Conservation (phyloP, 2,113 vertebrate genomes). For the Podilymbus podiceps region DNA sequence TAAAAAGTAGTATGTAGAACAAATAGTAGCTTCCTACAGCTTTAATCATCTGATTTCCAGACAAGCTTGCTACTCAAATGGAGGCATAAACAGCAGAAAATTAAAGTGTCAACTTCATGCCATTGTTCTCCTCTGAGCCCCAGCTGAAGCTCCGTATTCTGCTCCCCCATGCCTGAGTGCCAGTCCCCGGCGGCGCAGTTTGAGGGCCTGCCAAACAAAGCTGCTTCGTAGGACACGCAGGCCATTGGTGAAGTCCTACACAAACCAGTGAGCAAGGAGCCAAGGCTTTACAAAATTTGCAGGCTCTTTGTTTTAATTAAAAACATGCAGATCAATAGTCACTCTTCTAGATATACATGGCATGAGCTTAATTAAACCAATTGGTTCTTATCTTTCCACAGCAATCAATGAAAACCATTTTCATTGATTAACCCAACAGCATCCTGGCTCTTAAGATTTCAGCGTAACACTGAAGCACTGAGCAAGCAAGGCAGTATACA, state of each 20-base stretch:
- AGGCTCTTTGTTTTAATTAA: constrained; percentile 31
- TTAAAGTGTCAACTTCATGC: not conserved
- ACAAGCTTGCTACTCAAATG: not conserved
- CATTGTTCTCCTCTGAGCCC: not conserved
- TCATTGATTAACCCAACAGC: not conserved
- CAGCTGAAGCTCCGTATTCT: not conserved
- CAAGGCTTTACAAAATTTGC: not conserved
- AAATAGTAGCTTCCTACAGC: not conserved
- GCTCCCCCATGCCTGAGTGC: not conserved
- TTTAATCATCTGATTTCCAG: not conserved
- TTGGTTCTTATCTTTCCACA: not conserved
- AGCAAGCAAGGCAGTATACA: not conserved
- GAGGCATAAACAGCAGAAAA: not conserved
- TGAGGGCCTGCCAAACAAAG: not conserved
- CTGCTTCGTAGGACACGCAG: not conserved
- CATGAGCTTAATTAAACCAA: constrained; percentile 11
- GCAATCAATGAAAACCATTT: constrained; percentile 17
- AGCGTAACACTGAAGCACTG: not conserved
- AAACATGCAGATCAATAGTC: not conserved
- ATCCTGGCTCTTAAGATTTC: not conserved
- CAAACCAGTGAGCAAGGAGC: not conserved
- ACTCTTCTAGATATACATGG: not conserved
- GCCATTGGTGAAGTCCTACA: not conserved
- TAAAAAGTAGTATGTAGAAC: not conserved
- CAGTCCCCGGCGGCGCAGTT: not conserved